phyloP scores from a whole-genome alignment of 2,888 invertebrate genomes.

The Tetragonisca angustula region DNA sequence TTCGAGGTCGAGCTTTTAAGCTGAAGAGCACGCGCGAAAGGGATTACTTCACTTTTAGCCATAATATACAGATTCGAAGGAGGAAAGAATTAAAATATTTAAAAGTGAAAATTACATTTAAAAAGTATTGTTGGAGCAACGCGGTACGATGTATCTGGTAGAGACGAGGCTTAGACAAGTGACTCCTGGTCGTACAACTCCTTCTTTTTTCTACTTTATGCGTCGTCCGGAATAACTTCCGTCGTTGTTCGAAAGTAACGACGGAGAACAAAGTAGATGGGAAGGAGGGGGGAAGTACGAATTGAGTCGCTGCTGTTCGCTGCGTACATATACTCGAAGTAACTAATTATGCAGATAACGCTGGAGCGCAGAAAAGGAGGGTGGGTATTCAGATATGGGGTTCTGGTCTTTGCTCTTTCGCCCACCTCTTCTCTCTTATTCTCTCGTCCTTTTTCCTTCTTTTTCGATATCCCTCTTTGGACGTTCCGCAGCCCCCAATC shows the following conservation, averaged over 20 bases:
- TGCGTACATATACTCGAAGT: slow-evolving; percentile 68
- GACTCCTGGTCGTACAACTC: slow-evolving; percentile 20
- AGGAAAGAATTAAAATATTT: too few relatives aligned
- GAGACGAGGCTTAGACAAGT: slow-evolving; percentile 43
- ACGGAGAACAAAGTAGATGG: not conserved
- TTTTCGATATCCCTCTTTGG: slow-evolving; percentile 58
- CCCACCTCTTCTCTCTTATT: slow-evolving; percentile 48
- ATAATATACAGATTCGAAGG: too few relatives aligned
- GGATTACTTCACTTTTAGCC: too few relatives aligned
- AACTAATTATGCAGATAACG: slow-evolving; percentile 80
- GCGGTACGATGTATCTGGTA: slow-evolving; percentile 35
- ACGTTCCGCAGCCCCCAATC: slow-evolving; percentile 22
- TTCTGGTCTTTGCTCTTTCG: slow-evolving; percentile 61
- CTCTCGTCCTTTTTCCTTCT: slow-evolving; percentile 52
- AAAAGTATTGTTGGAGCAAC: slow-evolving; percentile 37
- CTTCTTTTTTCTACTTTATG: slow-evolving; percentile 35
- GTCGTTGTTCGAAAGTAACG: slow-evolving; percentile 4
- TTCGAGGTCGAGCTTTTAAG: too few relatives aligned
- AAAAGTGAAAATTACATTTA: too few relatives aligned
- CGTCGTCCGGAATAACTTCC: slow-evolving; percentile 45
- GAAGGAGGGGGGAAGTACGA: slow-evolving; percentile 52
- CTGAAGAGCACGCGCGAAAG: too few relatives aligned
- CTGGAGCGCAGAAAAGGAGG: slow-evolving; percentile 69
- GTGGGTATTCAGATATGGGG: slow-evolving; percentile 71
- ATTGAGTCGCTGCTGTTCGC: slow-evolving; percentile 76